Evolutionary conservation across 2,797 vertebrate species (phyloP).

Genomic region (Psittacula derbiana): DNA sequence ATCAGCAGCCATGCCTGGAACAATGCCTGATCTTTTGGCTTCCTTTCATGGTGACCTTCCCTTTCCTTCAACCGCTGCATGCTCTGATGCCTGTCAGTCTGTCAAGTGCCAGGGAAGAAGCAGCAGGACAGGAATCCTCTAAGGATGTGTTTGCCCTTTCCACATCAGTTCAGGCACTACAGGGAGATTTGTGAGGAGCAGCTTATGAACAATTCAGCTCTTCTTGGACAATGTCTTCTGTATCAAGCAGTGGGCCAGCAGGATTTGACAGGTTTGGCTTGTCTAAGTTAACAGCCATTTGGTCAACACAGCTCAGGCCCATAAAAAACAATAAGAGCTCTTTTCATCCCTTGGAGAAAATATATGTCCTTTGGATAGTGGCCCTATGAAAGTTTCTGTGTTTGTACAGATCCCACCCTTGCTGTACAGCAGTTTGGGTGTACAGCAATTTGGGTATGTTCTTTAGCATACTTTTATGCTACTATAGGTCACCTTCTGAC

Average conservation of each 20-base stretch:
- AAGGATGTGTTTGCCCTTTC: background rate
- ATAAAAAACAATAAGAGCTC: background rate
- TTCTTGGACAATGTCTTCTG: background rate
- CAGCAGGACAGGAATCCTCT: background rate
- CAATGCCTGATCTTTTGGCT: slow-evolving; percentile 10
- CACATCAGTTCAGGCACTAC: background rate
- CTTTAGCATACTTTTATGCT: background rate
- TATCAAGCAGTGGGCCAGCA: background rate
- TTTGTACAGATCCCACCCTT: background rate
- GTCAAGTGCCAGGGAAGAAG: background rate
- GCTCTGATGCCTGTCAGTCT: background rate
- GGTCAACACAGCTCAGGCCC: background rate
- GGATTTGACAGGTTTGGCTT: background rate
- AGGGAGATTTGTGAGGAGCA: background rate
- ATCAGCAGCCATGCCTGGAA: slow-evolving; percentile 45
- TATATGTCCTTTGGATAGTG: background rate
- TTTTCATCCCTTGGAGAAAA: background rate
- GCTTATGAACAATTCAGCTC: background rate
- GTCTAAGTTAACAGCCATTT: background rate
- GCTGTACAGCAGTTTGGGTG: background rate
- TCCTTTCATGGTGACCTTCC: slow-evolving; percentile 24
- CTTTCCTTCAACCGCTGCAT: background rate
- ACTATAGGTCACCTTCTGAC: background rate
- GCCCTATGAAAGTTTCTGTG: background rate
- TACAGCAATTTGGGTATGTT: background rate